Evolutionary conservation across 1,140 invertebrate species (phyloP).

Genomic region (Frieseomelitta varia): DNA sequence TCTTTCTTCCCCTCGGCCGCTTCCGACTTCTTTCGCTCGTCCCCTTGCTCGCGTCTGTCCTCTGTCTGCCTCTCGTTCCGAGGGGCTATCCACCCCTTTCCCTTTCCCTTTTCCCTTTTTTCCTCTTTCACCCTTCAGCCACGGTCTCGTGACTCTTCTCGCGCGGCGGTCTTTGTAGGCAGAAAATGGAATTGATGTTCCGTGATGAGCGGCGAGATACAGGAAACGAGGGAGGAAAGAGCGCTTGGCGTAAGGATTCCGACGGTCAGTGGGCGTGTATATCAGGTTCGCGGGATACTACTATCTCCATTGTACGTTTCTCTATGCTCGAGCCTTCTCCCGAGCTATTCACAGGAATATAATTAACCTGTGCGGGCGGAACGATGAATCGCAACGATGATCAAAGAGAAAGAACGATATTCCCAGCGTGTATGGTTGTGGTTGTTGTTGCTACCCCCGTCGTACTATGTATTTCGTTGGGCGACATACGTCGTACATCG

Average conservation of each 20-base stretch:
- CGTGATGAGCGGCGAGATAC: conserved; percentile 28
- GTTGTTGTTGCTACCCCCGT: not conserved
- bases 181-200: conserved; percentile 68
- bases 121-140: not conserved
- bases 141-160: not conserved
- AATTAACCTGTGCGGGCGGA: conserved; percentile 12
- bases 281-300: too few relatives aligned
- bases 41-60: not conserved
- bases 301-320: too few relatives aligned
- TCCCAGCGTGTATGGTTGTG: not conserved
- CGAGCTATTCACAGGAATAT: not conserved
- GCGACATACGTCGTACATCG: not conserved
- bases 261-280: too few relatives aligned
- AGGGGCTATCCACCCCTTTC: not conserved
- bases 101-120: not conserved
- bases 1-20: conserved; percentile 57
- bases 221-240: not conserved
- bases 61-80: conserved; percentile 17
- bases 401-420: not conserved
- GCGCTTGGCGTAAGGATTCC: not conserved
- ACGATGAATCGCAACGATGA: not conserved
- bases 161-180: conserved; percentile 22
- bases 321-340: too few relatives aligned
- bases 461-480: not conserved
- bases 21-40: conserved; percentile 48